Evolutionary conservation across 1,140 invertebrate species (phyloP), one percentile per base, ranked within the genome.

Genomic region (Tribolium castaneum): DNA sequence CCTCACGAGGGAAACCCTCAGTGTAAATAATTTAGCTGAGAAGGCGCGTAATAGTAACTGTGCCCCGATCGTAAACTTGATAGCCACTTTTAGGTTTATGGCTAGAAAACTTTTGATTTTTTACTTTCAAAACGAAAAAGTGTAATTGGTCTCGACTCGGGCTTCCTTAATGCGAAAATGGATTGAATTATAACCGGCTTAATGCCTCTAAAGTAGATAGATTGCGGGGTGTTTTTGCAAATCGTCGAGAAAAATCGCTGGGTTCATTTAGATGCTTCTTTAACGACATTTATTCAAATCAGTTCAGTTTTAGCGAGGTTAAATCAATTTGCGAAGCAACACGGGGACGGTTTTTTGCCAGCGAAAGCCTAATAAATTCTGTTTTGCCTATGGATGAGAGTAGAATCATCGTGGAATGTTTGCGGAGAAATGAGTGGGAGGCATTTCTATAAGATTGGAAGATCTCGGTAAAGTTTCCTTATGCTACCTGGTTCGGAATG

Each of bases 401-500:
- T 16, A 35, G 66, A 25, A 72, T 49, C 19, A 25, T 49, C 25
- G 6, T 52, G 30, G 71, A 54, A 54, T 66, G 70, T 73, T 73
- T 16, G 70, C 71, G 71, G 19, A 54, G 59, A 66, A 50, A 75
- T 75, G 73, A 75, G 73, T 75, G 73, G 73, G 73, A 75, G 73
- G 25, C 54, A 52, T 73, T 73, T 52, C 70, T 73, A 34, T 72
- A 73, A 73, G 52, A 75, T 75, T 75, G 52, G 52, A 62, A 75
- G 73, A 75, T 75, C 54, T 75, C 73, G 73, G 73, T 75, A 75
- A 59, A 75, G 51, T 56, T 75, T 75, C 52, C 70, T 73, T 74
- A 51, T 72, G 70, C 66, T 80, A 80, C 78, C 78, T 80, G 78
- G 52, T 70, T 25, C 39, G 78, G 78, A 80, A 80, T 80, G 70